These are phyloP conservation scores for Oscheius onirici DNA, from an alignment of 2,888 invertebrate species.

Conservation along the genomic window DNA sequence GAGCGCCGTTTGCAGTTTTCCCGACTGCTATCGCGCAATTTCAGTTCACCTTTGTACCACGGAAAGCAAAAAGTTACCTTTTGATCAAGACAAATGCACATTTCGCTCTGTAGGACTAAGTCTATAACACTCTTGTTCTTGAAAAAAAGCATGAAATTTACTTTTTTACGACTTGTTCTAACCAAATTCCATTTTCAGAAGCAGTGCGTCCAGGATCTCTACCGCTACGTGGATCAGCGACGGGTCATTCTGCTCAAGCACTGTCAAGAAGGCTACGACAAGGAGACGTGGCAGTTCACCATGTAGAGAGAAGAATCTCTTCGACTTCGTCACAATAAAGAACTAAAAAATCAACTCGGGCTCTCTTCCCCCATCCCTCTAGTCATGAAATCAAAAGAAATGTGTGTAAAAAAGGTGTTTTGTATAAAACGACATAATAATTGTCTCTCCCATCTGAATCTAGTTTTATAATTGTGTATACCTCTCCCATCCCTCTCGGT, in stretches of 20 bases:
- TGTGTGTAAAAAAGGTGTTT: not conserved
- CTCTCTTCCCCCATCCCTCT: too few relatives aligned
- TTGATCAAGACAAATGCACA: too few relatives aligned
- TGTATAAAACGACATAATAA: constrained; percentile 6
- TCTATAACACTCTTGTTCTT: too few relatives aligned
- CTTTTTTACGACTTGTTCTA: constrained; percentile 1
- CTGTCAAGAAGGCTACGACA: constrained; percentile 98
- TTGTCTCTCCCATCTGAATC: not conserved
- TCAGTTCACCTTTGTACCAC: too few relatives aligned
- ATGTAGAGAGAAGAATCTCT: constrained; percentile 34
- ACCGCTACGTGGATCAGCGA: constrained; percentile 95
- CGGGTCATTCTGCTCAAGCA: constrained; percentile 94
- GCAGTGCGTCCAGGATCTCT: constrained; percentile 67
- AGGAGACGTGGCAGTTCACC: constrained; percentile 90
- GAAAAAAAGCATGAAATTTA: too few relatives aligned
- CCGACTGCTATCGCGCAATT: too few relatives aligned
- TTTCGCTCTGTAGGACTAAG: too few relatives aligned
- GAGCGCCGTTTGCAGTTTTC: too few relatives aligned
- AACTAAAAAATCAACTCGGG: too few relatives aligned
- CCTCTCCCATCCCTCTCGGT: constrained; percentile 6
- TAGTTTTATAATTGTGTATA: not conserved
- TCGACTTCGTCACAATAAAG: not conserved
- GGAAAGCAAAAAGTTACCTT: too few relatives aligned
- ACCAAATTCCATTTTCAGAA: constrained; percentile 37
- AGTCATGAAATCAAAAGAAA: too few relatives aligned